Evolutionary conservation across 1,140 invertebrate species (phyloP).

Genomic region (Tetranychus urticae): DNA sequence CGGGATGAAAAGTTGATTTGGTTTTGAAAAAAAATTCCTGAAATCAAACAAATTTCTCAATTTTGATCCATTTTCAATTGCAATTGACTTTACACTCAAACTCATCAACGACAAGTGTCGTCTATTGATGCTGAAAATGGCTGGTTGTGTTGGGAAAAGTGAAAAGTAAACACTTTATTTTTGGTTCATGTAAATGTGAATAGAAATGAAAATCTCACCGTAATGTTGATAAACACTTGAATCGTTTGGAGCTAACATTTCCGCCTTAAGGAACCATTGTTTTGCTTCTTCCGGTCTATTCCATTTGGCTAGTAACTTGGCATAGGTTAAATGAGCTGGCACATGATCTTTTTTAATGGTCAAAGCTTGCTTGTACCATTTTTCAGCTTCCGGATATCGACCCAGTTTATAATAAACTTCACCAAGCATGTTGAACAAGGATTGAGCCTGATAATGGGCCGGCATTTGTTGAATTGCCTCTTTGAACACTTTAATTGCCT

Average conservation of each 20-base stretch:
- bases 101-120: too few relatives aligned
- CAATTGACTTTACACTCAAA: too few relatives aligned
- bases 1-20: too few relatives aligned
- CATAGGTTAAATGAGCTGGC: conserved; percentile 68
- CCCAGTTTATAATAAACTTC: conserved; percentile 58
- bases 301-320: conserved; percentile 61
- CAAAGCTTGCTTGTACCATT: conserved; percentile 54
- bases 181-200: too few relatives aligned
- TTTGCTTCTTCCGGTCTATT: conserved; percentile 59
- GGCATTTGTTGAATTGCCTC: conserved; percentile 60
- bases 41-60: too few relatives aligned
- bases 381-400: conserved; percentile 50
- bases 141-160: too few relatives aligned
- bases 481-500: conserved; percentile 64
- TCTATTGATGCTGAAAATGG: too few relatives aligned
- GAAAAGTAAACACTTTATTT: too few relatives aligned
- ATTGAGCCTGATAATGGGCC: conserved; percentile 48
- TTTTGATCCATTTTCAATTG: too few relatives aligned
- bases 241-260: conserved; percentile 53
- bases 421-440: conserved; percentile 56
- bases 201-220: conserved; percentile 29
- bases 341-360: conserved; percentile 57
- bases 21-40: too few relatives aligned
- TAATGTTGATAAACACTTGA: conserved; percentile 58
- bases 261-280: conserved; percentile 61